phyloP scores from a whole-genome alignment of 2,888 invertebrate genomes.

The Melolontha melolontha region DNA sequence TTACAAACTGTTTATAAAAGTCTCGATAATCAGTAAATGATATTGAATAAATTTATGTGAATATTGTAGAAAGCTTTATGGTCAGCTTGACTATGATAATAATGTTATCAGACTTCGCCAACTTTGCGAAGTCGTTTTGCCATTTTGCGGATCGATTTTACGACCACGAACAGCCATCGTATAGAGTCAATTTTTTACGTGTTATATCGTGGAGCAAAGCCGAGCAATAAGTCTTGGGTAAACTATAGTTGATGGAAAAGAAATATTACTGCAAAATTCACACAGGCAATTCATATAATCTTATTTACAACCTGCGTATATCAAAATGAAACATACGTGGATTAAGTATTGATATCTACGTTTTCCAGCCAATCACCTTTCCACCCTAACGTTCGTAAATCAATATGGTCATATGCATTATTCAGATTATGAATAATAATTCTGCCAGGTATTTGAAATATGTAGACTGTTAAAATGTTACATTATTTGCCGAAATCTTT shows the following conservation, averaged over 20 bases:
- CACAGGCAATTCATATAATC: constrained; percentile 41
- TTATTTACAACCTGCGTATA: constrained; percentile 36
- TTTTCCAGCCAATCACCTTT: constrained; percentile 34
- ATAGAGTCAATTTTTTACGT: constrained; percentile 39
- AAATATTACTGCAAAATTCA: constrained; percentile 40
- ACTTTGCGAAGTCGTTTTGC: constrained; percentile 21
- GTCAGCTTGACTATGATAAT: constrained; percentile 23
- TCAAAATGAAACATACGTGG: constrained; percentile 39
- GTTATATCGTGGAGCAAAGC: constrained; percentile 39
- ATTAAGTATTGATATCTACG: constrained; percentile 30
- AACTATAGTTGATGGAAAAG: constrained; percentile 41
- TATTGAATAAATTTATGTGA: not conserved
- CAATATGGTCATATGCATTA: constrained; percentile 18
- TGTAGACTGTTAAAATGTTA: not conserved
- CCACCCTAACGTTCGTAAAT: constrained; percentile 21
- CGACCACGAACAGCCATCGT: constrained; percentile 23
- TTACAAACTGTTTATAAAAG: too few species aligned
- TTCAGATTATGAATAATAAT: constrained; percentile 17
- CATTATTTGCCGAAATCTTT: too few species aligned
- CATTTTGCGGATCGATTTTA: constrained; percentile 34
- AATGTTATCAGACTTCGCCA: constrained; percentile 30
- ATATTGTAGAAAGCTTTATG: constrained; percentile 13
- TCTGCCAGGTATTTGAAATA: not conserved
- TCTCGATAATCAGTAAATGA: not conserved
- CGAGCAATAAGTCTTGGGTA: constrained; percentile 40